Base-by-base conservation (phyloP, 2,888 invertebrate species). In the Gerris lacustris region DNA sequence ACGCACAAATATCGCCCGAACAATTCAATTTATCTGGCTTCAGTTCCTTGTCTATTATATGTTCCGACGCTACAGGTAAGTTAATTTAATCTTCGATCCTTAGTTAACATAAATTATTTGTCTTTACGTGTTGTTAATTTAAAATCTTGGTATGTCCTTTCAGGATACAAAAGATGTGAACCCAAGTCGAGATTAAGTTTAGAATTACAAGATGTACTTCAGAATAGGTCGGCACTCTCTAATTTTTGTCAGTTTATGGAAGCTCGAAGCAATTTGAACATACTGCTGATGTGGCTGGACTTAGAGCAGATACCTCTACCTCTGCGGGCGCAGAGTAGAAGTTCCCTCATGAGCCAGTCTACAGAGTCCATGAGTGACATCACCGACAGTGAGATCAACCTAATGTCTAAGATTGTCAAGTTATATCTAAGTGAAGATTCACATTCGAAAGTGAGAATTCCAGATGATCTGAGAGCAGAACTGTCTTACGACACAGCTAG, bases 221-320 rank as follows among this genome's bases (percentile, higher is more conserved):
- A 84, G 44, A 92, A 93, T 80, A 90, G 90, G 79, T 87, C 87
- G 79, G 91, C 91, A 71, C 82, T 94, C 44, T 88, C 88, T 67
- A 91, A 92, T 80, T 92, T 95, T 79, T 85, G 92, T 70, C 91
- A 93, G 77, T 96, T 87, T 80, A 86, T 96, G 86, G 92, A 94
- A 77, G 83, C 87, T n/a, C 84, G 86, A 74, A 87, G 87, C 71
- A 86, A 86, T 70, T 80, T 88, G 70, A 80, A 84, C 31, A 82
- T 88, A 47, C 84, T 92, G 1, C 88, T 88, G 79, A 90, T 91
- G 79, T 91, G 88, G 86, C 79, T 91, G 74, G 91, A 91, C 77
- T 84, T 90, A 66, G 88, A 91, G 77, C 85, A 86, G n/a, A 63
- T 74, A n/a, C 47, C 70, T 44, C 67, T 71, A 62, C 72, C 55